Base-by-base conservation (phyloP, 2,113 vertebrate genomes). In the Halichoeres trimaculatus region DNA sequence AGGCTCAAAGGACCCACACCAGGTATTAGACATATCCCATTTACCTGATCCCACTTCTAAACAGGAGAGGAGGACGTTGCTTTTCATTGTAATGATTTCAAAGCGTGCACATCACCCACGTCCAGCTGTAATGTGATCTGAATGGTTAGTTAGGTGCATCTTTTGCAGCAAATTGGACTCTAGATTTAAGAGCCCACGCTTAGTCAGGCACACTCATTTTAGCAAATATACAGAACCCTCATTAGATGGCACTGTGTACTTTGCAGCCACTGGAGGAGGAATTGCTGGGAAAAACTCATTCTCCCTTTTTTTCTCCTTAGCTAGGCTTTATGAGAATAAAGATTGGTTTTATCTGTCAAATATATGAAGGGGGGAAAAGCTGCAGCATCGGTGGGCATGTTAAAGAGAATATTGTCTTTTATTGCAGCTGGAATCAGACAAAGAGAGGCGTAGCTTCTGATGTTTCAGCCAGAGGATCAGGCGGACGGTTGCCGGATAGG, bases 311-410 rank as follows among this genome's bases (percentile, higher is more conserved):
- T 30, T 30, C 6, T 30, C 6, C 30, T 6, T 71, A 62, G 76
- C 72, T 48, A 61, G 55, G 51, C 74, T 87, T 90, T 83, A 85
- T 83, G 87, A 88, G 77, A 78, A 80, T 81, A 84, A 86, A 90
- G 90, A 87, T 88, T 83, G 70, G 41, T 80, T 87, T 89, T 80
- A 87, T 88, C 88, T 66, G 65, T 81, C 86, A 85, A 72, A 85
- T 55, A 80, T 79, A 78, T 43, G 30, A 6, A 30, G 30, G 45
- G 67, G 48, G 52, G 73, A 22, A 41, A 63, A 74, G 55, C 52
- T 13, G 79, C 65, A 19, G 63, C 36, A 36, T 83, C 72, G 76
- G 72, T 38, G 35, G 88, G 62, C 70, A 80, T 68, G 77, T 74
- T 71, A 73, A 81, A 83, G 76, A 68, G 78, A 88, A 88, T 86